phyloP scores from a whole-genome alignment of 2,888 invertebrate genomes.

The Tromatobia lineatoria region DNA sequence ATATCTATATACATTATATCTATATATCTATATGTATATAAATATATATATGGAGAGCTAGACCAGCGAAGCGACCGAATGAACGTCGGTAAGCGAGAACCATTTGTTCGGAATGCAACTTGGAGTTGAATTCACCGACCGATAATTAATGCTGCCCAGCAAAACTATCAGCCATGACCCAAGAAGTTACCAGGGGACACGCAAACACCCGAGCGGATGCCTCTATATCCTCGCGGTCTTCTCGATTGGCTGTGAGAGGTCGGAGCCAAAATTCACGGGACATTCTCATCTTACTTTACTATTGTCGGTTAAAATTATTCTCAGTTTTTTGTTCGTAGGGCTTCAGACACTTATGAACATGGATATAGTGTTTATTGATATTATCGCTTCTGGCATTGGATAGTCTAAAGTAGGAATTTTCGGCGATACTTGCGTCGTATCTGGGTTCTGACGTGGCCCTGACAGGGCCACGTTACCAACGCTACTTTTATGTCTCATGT shows the following conservation, averaged over 20 bases:
- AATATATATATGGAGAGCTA: neutral
- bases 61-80: neutral
- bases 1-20: neutral
- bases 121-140: constrained; percentile 56
- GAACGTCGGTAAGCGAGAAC: constrained; percentile 47
- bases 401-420: too few species aligned
- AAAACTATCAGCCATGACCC: constrained; percentile 4
- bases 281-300: constrained; percentile 52
- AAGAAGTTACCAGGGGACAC: constrained; percentile 55
- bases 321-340: neutral
- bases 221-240: neutral
- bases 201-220: constrained; percentile 27
- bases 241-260: constrained; percentile 32
- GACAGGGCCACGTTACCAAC: too few species aligned
- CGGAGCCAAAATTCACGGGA: constrained; percentile 62
- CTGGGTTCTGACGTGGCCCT: too few species aligned
- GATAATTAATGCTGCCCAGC: constrained; percentile 61
- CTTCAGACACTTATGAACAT: too few species aligned
- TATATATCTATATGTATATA: neutral
- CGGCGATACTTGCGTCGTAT: too few species aligned
- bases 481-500: too few species aligned
- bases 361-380: too few species aligned
- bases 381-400: too few species aligned
- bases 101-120: constrained; percentile 64
- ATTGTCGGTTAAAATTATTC: neutral